Evolutionary conservation across 37 sponge, comb jelly and placozoan species (phyloP).

Genomic region (Beroe ovata): DNA sequence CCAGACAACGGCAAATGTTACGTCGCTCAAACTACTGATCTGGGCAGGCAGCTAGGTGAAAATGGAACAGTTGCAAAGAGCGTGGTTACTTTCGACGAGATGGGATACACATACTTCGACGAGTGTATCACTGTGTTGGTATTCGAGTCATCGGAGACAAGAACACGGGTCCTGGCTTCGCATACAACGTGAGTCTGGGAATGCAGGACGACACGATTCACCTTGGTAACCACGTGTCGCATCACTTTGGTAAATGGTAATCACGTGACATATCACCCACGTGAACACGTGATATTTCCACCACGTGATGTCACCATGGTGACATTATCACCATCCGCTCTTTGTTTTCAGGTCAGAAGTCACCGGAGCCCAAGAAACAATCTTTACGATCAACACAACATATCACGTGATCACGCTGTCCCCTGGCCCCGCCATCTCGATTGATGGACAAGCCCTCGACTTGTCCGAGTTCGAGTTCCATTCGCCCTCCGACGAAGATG

Average conservation of each 20-base stretch:
- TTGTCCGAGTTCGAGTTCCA: too few species aligned
- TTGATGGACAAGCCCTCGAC: not conserved
- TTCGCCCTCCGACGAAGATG: too few species aligned
- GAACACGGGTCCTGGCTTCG: not conserved
- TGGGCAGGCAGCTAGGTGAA: not conserved
- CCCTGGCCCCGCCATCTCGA: not conserved
- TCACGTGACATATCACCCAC: too few species aligned
- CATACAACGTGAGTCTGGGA: constrained; percentile 5
- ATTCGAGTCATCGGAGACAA: not conserved
- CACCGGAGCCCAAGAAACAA: not conserved
- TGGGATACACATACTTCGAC: constrained; percentile 2
- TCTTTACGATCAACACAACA: not conserved
- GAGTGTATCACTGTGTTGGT: constrained; percentile 55
- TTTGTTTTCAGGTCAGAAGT: too few species aligned
- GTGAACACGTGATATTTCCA: too few species aligned
- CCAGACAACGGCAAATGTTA: constrained; percentile 44
- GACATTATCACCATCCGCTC: too few species aligned
- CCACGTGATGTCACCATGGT: too few species aligned
- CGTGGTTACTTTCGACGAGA: constrained; percentile 34
- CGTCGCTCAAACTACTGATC: not conserved
- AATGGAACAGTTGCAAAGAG: not conserved
- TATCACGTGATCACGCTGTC: not conserved
- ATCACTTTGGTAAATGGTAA: too few species aligned
- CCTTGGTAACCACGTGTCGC: too few species aligned
- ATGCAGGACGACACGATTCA: not conserved